Base-by-base conservation (phyloP, 2,113 vertebrate genomes). In the Notothenia rossii region DNA sequence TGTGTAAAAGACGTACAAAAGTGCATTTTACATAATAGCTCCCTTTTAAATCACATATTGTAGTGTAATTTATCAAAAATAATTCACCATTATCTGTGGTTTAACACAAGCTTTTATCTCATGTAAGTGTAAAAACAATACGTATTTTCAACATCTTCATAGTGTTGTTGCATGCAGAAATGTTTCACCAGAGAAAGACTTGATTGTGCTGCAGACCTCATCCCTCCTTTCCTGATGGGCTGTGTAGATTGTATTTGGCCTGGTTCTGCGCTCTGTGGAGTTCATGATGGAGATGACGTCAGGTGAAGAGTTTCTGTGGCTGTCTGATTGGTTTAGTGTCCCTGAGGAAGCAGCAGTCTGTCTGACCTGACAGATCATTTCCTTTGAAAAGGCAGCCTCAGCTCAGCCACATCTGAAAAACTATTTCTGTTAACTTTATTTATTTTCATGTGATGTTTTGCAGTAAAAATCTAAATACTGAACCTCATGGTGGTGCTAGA, bases 241-340 rank as follows among this genome's bases (percentile, higher is more conserved):
- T 72, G 56, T 75, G 56, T 54, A 43, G 71, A 69, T 69, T 56
- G 22, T 18, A n/a, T 63, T 74, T 43, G 4, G 15, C 62, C 59
- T 1, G 8, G 60, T 33, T 74, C 75, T 63, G 62, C 71, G 60
- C 43, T 74, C 75, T 63, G 62, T 55, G 49, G 60, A 69, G 60
- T 20, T 74, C 54, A 25, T 3, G 14, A 22, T n/a, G 67, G 73
- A 51, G 76, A 73, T 88, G 81, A 90, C 15, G 40, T 84, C 69
- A 68, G 72, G 61, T 40, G 65, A 62, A 79, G n/a, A 2, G 15
- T 40, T 68, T 60, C 60, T 33, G 18, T 49, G 72, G 45, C 5
- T 49, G 18, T 61, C 25, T 59, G 66, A 85, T 76, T 79, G 67
- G 72, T 85, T 85, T 67, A 73, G 2, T 20, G 76, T 78, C 79